Conservation (phyloP, 2,113 vertebrate genomes). For the Synodontis membranacea region DNA sequence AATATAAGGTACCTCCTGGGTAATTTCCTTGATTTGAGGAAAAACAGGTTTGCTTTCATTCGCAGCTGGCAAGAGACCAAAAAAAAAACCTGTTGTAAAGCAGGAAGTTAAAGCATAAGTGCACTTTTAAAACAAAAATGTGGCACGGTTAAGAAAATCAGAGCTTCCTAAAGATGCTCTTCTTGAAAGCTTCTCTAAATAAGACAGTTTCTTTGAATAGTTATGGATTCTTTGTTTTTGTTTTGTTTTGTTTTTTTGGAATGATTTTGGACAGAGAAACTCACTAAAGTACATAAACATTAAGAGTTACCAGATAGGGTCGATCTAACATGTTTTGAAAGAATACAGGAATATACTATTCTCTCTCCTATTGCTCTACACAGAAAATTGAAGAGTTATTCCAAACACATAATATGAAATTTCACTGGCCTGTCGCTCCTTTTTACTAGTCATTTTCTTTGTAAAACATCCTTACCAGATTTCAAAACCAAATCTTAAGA, state of each 20-base stretch:
- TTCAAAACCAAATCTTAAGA: background rate
- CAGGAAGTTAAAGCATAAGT: background rate
- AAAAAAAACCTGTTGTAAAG: background rate
- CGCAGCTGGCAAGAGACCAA: background rate
- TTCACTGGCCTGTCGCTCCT: background rate
- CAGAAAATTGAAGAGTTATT: background rate
- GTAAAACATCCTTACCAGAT: background rate
- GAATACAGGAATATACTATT: background rate
- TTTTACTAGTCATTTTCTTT: background rate
- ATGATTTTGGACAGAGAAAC: background rate
- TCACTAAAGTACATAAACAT: background rate
- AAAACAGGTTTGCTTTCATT: constrained; percentile 33
- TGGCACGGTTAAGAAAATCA: background rate
- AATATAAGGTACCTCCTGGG: constrained; percentile 46
- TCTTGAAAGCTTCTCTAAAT: background rate
- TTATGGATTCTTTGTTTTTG: background rate
- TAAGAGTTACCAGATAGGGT: background rate
- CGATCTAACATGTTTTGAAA: too few relatives aligned
- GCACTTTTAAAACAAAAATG: background rate
- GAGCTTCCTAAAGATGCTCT: background rate
- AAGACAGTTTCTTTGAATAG: background rate
- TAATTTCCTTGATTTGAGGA: constrained; percentile 30
- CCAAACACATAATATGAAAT: background rate
- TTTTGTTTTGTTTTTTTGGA: background rate
- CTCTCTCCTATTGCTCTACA: background rate